Evolutionary conservation across 2,113 vertebrate species (phyloP).

Genomic region (Oxyruncus cristatus): DNA sequence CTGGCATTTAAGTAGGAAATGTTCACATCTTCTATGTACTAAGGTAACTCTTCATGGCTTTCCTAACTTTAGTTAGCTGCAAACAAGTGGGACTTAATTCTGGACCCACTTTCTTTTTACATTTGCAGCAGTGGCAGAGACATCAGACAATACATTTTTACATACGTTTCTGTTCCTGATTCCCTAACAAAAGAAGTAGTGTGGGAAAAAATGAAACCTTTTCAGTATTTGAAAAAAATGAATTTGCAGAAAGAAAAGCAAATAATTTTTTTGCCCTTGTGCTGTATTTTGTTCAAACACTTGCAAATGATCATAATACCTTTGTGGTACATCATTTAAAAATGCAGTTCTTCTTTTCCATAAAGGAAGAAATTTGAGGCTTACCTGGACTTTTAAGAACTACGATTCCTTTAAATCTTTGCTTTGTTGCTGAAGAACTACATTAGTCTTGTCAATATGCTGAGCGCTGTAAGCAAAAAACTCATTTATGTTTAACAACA

Average conservation of each 20-base stretch:
- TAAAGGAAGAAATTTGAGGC: background rate
- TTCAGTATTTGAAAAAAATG: background rate
- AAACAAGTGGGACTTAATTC: background rate
- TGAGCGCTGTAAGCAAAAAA: background rate
- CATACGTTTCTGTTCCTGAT: background rate
- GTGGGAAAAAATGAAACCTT: background rate
- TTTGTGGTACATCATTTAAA: background rate
- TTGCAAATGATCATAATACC: background rate
- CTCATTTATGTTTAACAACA: background rate
- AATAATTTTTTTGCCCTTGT: accelerated
- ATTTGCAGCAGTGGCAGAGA: background rate
- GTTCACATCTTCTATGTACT: background rate
- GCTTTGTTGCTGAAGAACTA: background rate
- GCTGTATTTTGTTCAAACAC: background rate
- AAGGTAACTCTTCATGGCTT: background rate
- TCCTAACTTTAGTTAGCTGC: background rate
- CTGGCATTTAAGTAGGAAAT: background rate
- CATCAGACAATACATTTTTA: background rate
- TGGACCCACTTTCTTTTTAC: background rate
- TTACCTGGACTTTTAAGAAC: background rate
- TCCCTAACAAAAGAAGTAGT: background rate
- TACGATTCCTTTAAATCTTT: background rate
- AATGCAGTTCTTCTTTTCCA: background rate
- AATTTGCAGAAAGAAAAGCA: background rate
- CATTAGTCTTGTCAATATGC: background rate